phyloP scores from a whole-genome alignment of 2,888 invertebrate genomes.

The Zhuqinia jingwanae region DNA sequence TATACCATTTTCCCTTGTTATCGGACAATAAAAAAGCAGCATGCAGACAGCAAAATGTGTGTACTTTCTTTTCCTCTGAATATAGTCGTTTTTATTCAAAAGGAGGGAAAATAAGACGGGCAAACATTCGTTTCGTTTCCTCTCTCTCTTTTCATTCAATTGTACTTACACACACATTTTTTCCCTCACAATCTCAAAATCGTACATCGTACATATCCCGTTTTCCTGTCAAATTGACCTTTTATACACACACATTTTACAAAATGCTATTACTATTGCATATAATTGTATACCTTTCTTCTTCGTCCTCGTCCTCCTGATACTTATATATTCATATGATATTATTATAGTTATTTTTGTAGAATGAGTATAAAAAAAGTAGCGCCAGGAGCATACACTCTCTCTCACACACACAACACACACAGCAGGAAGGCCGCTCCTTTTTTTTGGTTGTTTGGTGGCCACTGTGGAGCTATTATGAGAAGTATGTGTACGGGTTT shows the following conservation, averaged over 20 bases:
- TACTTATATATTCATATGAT: conserved; percentile 22
- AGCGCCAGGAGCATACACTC: no score
- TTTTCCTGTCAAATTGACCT: conserved; percentile 72
- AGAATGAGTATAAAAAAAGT: conserved; percentile 18
- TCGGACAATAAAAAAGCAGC: conserved; percentile 57
- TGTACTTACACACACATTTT: conserved; percentile 4
- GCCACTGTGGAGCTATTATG: conserved; percentile 39
- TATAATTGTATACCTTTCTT: background rate
- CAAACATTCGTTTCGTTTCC: conserved; percentile 34
- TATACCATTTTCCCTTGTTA: conserved; percentile 70
- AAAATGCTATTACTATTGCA: background rate
- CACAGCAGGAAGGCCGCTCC: conserved; percentile 54
- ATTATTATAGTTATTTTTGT: conserved; percentile 6
- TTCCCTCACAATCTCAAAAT: background rate
- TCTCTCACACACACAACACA: no score
- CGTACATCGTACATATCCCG: conserved; percentile 50
- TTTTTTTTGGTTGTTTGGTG: background rate
- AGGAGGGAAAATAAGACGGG: conserved; percentile 6
- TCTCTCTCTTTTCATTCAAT: conserved; percentile 55
- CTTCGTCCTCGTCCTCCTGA: background rate
- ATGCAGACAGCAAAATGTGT: background rate
- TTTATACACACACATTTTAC: conserved; percentile 15
- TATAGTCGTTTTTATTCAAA: conserved; percentile 38
- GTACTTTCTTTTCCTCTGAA: conserved; percentile 37
- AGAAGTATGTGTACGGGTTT: conserved; percentile 21